Base-by-base conservation (phyloP, 1,140 invertebrate genomes). In the Spodoptera frugiperda region DNA sequence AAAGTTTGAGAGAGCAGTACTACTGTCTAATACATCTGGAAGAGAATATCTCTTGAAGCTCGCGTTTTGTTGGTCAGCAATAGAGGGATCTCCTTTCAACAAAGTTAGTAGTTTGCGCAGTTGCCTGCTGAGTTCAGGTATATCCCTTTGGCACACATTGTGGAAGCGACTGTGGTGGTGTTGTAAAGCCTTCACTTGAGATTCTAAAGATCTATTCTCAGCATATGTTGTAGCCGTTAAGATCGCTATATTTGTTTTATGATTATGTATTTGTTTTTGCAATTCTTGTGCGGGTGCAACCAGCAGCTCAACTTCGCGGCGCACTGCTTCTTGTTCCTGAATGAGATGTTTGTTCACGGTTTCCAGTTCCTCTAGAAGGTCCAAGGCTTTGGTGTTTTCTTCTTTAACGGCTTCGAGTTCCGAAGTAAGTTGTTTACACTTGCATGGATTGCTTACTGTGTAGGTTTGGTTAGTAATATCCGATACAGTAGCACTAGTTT, bases 231-330 rank as follows among this genome's bases (percentile, higher is more conserved):
- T 94, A 10, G 92, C 92, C 8, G 90, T 94, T 71, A 94, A 81
- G n/a, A 91, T 94, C n/a, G 91, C 92, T 49, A 94, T 76, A 81
- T 91, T 91, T 15, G 92, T 93, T 84, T 82, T 88, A 76, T 94
- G 92, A 72, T 86, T 92, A 14, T 83, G 15, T 55, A 94, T 82
- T 85, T 84, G 90, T 79, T 92, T 94, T 79, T 92, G 89, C 63
- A 94, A 84, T 71, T 93, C 91, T 54, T 80, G 61, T 4, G 85
- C 79, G 76, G 84, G 84, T 78, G 87, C 84, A 70, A 91, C 21
- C 55, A 94, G 83, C 33, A 80, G 82, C 19, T 85, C 78, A 65
- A 94, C 78, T 89, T 93, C 92, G 46, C 82, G 79, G 46, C 82
- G 83, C 48, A 84, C 79, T 75, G 86, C 83, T 71, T 88, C 82